phyloP scores from a whole-genome alignment of 2,797 vertebrate species.

The Sarcophilus harrisii region DNA sequence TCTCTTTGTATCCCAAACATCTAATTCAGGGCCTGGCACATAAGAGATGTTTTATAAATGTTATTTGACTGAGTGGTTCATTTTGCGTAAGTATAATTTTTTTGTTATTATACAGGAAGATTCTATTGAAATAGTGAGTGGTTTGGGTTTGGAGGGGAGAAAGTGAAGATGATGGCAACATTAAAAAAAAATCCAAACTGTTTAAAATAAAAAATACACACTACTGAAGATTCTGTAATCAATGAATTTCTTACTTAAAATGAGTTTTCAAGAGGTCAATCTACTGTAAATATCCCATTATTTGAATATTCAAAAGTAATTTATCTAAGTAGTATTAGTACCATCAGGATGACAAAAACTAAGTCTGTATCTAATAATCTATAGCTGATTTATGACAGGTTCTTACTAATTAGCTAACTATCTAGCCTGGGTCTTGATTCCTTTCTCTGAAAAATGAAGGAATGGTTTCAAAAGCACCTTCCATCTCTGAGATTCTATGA shows the following conservation, averaged over 20 bases:
- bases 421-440: not conserved
- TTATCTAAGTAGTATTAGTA: not conserved
- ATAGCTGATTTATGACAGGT: not conserved
- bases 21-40: too few species aligned
- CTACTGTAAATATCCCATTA: not conserved
- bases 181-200: not conserved
- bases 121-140: not conserved
- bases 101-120: not conserved
- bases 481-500: constrained; percentile 16
- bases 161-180: not conserved
- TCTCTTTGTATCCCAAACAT: too few species aligned
- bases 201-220: not conserved
- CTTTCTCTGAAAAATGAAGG: not conserved
- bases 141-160: not conserved
- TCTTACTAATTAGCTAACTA: too few species aligned
- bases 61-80: not conserved
- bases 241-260: not conserved
- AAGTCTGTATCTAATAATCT: not conserved
- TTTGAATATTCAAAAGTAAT: not conserved
- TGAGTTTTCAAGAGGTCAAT: not conserved
- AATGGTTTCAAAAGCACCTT: not conserved
- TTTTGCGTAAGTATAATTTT: not conserved
- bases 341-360: not conserved
- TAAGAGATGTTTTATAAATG: too few species aligned
- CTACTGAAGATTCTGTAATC: not conserved